These are phyloP conservation scores for Clamator glandarius DNA, from an alignment of 2,797 vertebrate genomes.

Conservation along the genomic window DNA sequence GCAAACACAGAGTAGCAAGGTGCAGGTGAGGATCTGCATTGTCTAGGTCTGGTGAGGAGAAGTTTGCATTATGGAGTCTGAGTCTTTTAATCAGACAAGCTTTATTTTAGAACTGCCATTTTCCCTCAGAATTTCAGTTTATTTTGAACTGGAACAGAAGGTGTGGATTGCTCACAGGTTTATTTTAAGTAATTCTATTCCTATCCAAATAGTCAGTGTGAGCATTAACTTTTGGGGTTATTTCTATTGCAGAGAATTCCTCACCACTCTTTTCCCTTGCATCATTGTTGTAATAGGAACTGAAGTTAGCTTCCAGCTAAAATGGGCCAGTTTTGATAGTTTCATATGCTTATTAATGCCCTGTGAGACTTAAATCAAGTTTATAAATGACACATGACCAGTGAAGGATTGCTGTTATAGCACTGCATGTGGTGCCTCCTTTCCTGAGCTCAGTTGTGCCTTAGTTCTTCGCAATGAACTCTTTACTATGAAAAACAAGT, in stretches of 20 bases:
- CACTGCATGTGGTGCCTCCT: background rate
- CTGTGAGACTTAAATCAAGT: slow-evolving; percentile 37
- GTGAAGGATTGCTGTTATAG: background rate
- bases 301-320: slow-evolving; percentile 53
- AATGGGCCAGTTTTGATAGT: slow-evolving; percentile 33
- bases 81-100: slow-evolving; percentile 11
- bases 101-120: slow-evolving; percentile 45
- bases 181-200: slow-evolving; percentile 51
- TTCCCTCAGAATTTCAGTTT: slow-evolving; percentile 19
- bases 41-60: background rate
- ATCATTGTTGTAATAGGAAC: slow-evolving; percentile 13
- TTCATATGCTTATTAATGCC: slow-evolving; percentile 14
- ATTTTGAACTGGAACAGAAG: slow-evolving; percentile 27
- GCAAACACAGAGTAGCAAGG: background rate
- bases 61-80: background rate
- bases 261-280: background rate
- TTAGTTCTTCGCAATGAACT: slow-evolving; percentile 27
- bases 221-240: slow-evolving; percentile 17
- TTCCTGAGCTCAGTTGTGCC: background rate
- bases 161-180: slow-evolving; percentile 27
- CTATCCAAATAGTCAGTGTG: background rate
- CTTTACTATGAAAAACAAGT: slow-evolving; percentile 1
- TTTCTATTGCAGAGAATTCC: slow-evolving; percentile 28
- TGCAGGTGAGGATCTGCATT: background rate
- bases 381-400: background rate